Conservation (phyloP, 2,888 invertebrate genomes). For the Drosophila mayaguana region DNA sequence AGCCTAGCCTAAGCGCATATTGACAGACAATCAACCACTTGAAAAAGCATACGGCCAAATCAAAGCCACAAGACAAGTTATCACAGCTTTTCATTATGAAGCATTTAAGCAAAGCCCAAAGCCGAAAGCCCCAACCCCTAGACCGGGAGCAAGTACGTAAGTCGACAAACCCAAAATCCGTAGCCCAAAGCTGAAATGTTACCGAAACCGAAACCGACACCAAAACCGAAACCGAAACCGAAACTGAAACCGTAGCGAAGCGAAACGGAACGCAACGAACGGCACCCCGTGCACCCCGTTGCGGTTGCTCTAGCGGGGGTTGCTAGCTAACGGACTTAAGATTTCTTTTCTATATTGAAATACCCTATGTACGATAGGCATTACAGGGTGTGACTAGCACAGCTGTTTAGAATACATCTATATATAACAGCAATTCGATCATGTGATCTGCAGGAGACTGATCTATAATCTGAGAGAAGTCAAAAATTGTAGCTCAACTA, state of each 20-base stretch:
- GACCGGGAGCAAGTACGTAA: neutral
- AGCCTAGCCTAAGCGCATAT: constrained; percentile 57
- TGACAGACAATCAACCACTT: constrained; percentile 79
- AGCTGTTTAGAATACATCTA: neutral
- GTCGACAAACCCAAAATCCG: constrained; percentile 26
- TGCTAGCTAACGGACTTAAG: constrained; percentile 46
- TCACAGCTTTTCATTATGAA: constrained; percentile 79
- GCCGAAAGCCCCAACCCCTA: constrained; percentile 13
- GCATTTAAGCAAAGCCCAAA: constrained; percentile 67
- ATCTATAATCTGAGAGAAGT: too few species aligned
- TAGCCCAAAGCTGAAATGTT: constrained; percentile 22
- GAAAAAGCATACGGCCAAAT: constrained; percentile 72
- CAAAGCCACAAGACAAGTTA: constrained; percentile 69
- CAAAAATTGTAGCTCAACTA: too few species aligned
- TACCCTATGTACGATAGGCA: constrained; percentile 13
- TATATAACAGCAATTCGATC: too few species aligned
- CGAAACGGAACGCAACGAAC: constrained; percentile 13
- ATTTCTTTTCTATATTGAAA: constrained; percentile 29
- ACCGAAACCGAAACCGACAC: constrained; percentile 18
- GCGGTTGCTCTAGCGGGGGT: constrained; percentile 41
- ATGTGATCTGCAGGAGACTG: too few species aligned
- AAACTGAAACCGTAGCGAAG: constrained; percentile 20
- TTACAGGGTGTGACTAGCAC: neutral
- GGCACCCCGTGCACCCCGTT: constrained; percentile 41
- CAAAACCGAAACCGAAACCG: constrained; percentile 5